phyloP scores from a whole-genome alignment of 2,113 vertebrate genomes.

The Typhlomys cinereus region DNA sequence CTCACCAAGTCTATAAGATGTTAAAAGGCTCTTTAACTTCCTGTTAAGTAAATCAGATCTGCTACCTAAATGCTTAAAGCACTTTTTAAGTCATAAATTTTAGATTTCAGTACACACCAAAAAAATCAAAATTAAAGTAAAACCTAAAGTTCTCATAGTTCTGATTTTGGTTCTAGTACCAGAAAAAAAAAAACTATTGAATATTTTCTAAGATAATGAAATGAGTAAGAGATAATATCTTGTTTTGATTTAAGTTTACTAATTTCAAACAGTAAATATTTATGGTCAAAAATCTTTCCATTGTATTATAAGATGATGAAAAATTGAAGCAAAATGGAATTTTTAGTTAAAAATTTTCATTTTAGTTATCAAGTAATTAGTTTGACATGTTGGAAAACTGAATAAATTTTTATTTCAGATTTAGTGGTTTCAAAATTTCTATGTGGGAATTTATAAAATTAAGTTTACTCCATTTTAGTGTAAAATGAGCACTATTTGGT shows the following conservation, averaged over 20 bases:
- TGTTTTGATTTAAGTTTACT: constrained; percentile 47
- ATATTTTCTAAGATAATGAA: constrained; percentile 57
- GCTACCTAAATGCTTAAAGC: constrained; percentile 56
- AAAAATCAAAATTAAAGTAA: constrained; percentile 61
- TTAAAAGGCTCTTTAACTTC: constrained; percentile 67
- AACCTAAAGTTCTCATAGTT: constrained; percentile 48
- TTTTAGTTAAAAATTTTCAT: constrained; percentile 50
- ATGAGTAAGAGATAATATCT: constrained; percentile 12
- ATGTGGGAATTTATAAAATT: constrained; percentile 33
- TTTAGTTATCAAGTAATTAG: constrained; percentile 43
- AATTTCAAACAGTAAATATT: constrained; percentile 45
- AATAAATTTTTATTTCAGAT: constrained; percentile 1
- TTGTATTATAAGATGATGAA: background rate
- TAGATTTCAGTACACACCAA: constrained; percentile 55
- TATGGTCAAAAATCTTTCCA: background rate
- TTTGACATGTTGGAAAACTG: background rate
- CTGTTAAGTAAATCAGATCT: constrained; percentile 62
- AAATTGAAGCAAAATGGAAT: background rate
- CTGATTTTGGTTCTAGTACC: constrained; percentile 51
- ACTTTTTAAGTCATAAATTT: constrained; percentile 64
- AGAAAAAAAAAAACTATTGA: constrained; percentile 57
- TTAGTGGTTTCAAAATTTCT: constrained; percentile 38
- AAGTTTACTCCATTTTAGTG: constrained; percentile 13
- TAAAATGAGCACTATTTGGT: background rate
- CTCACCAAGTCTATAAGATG: constrained; percentile 54